Evolutionary conservation across 2,113 vertebrate genomes (phyloP), one percentile per base, ranked within the genome.

Genomic region (Dromiciops gliroides): DNA sequence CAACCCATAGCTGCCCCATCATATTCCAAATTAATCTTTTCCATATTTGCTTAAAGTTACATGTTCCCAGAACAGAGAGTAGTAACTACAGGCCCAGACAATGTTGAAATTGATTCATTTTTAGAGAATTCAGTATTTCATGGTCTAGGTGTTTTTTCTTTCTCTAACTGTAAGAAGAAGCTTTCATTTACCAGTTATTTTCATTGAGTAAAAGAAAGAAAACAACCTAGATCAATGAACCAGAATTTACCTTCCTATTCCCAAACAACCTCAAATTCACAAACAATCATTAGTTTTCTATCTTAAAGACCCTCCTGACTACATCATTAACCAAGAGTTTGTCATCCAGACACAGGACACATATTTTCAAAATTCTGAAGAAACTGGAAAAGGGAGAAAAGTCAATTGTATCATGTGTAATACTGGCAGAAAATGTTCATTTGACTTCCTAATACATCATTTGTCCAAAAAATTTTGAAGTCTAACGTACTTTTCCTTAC

Each of bases 31-130:
- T 0, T 89, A 91, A 91, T 95, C 94, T 96, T 92, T 67, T 97
- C 93, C 95, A 97, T 96, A n/a, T 75, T 75, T 37, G 19, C 60
- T n/a, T 31, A 37, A 67, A 94, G 94, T n/a, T 16, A n/a, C 60
- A 67, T 67, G 14, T 16, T 67, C 31, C 37, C 31, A 67, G 60
- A 56, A 56, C 10, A 56, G 9, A 56, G 26, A 56, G 28, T 28
- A 31, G 2, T 56, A 56, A 56, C 52, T 53, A 53, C 56, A 60
- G 28, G 3, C 28, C 28, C 28, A 60, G 28, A 60, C 3, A 60
- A 31, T 60, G 56, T 31, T 60, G 56, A 60, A 28, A 60, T 11
- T 60, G 56, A 31, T 60, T 60, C 56, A 31, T 60, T 12, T 56
- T 60, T 60, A 60, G 3, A 60, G 56, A 31, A 31, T 60, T 28